Base-by-base conservation (phyloP, 2,797 vertebrate species). In the Leontocebus nigricollis region DNA sequence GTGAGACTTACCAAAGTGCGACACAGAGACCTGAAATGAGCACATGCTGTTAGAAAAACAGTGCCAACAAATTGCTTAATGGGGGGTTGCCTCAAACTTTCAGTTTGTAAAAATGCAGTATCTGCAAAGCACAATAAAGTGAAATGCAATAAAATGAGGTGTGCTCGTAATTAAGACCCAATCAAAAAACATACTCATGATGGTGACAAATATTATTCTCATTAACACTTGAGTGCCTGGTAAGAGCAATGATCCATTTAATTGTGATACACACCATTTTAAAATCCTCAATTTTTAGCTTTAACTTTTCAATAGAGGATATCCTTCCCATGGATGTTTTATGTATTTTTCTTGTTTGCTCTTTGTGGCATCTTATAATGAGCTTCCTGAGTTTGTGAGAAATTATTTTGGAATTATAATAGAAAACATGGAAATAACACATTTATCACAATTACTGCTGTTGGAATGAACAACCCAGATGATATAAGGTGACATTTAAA, bases 341-440 rank as follows among this genome's bases (percentile, higher is more conserved):
- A 67, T 19, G n/a, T 70, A 80, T 80, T 96, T 95, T 93, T 84
- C 26, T 90, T 15, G 84, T 75, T 98, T 97, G 94, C 46, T 96
- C 94, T 82, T 98, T 97, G 91, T 97, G 92, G 80, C 87, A 81
- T 90, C 8, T 98, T 6, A 7, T 93, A 92, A 85, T 94, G 59
- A 48, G 81, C 72, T 95, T 93, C 7, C 90, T 81, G 94, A 97
- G 97, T 97, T 94, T 96, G 84, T 94, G 90, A 93, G 93, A 97
- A 73, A 94, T 95, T 87, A 96, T 97, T 97, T 98, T 96, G 97
- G 96, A 96, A 90, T 97, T 96, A 94, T 98, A 98, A 97, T 95
- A 64, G 14, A 90, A 86, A 90, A 90, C 96, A 97, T 86, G 90
- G 67, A 96, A 98, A 97, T 96, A 97, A 98, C 95, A 88, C 67